Percentiles rank a stretch among this genome's conserved stretches.
phyloP scores from a whole-genome alignment of 2,113 vertebrate species.

The Serilophus lunatus region DNA sequence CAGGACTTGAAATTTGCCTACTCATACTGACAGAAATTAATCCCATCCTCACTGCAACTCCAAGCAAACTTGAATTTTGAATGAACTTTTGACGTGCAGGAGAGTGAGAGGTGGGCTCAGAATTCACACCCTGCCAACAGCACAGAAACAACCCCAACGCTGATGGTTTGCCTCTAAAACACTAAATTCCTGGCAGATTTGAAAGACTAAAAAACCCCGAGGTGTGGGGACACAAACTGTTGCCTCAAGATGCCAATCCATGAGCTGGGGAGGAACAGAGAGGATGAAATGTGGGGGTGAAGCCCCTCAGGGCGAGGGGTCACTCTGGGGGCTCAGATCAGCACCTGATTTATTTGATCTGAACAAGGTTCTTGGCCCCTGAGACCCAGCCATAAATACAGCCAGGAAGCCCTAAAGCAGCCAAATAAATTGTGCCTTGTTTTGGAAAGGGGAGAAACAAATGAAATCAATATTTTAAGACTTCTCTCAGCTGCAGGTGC shows the following conservation, averaged over 20 bases:
- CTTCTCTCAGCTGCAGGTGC: not conserved
- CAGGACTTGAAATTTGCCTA: not conserved
- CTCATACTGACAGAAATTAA: not conserved
- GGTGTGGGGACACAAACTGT: not conserved
- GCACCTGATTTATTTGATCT: not conserved
- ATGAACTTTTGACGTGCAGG: not conserved
- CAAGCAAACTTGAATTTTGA: not conserved
- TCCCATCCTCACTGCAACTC: not conserved
- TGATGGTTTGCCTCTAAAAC: no score
- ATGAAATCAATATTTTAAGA: not conserved
- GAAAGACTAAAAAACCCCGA: not conserved
- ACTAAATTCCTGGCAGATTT: not conserved
- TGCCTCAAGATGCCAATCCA: not conserved
- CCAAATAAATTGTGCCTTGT: not conserved
- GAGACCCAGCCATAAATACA: not conserved
- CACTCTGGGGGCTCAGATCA: not conserved
- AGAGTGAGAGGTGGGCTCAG: no score
- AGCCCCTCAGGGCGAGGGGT: not conserved
- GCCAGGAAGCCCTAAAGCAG: not conserved
- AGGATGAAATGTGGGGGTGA: not conserved
- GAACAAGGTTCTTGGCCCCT: not conserved
- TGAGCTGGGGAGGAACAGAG: not conserved
- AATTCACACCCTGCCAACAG: not conserved
- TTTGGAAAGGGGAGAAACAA: not conserved
- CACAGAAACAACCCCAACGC: accelerated